Evolutionary conservation across 2,888 invertebrate genomes (phyloP).

Genomic region (Automeris io): DNA sequence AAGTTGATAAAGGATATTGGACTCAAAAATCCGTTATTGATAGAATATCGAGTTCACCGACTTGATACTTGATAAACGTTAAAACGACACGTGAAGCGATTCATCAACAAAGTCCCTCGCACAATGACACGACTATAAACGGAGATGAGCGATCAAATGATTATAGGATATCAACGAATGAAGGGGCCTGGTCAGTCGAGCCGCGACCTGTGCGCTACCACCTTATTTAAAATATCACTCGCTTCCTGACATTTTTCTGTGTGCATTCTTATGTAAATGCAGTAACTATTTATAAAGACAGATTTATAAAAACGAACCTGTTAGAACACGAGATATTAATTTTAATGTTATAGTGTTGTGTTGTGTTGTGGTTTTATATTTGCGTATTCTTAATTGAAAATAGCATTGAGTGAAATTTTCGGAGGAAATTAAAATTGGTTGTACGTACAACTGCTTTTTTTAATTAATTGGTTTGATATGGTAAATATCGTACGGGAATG

Average conservation of each 20-base stretch:
- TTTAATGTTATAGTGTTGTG: too few species aligned
- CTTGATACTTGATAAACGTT: conserved; percentile 15
- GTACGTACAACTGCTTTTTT: too few species aligned
- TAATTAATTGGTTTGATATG: too few species aligned
- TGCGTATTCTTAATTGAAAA: too few species aligned
- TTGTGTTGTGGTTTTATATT: too few species aligned
- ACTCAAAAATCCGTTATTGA: not conserved
- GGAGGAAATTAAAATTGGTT: too few species aligned
- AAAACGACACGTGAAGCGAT: conserved; percentile 20
- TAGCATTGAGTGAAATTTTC: too few species aligned
- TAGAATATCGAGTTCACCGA: conserved; percentile 34
- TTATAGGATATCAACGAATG: conserved; percentile 54
- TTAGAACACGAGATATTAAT: too few species aligned
- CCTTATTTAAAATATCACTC: conserved; percentile 5
- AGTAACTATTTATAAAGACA: conserved; percentile 23
- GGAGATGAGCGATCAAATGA: conserved; percentile 72
- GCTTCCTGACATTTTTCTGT: conserved; percentile 16
- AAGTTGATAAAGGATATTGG: too few species aligned
- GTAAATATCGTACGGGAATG: too few species aligned
- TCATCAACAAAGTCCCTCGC: conserved; percentile 22
- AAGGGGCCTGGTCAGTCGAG: conserved; percentile 63
- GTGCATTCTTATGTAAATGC: conserved; percentile 43
- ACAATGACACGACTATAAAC: conserved; percentile 55
- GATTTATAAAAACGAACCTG: too few species aligned
- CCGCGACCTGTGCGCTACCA: conserved; percentile 52